Evolutionary conservation across 2,888 invertebrate genomes (phyloP), one percentile per base, ranked within the genome.

Genomic region (Cartodere bifasciata): DNA sequence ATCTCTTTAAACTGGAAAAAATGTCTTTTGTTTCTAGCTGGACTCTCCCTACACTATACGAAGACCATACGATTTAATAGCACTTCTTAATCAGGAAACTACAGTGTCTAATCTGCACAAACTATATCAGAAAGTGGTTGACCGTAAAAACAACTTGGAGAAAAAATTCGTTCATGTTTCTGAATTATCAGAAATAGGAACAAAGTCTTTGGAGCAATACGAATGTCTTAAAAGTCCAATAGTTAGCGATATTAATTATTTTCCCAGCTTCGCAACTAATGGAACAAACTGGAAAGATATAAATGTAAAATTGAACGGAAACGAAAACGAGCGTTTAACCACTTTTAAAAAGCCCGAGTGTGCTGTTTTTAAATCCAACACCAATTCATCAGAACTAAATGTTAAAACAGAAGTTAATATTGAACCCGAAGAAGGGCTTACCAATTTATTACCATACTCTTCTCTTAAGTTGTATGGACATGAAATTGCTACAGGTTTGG

Each of bases 41-140:
- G 75, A 80, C 48, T 78, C 82, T 3, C 72, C 78, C 3, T 83
- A 77, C 58, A 69, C 75, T 55, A 62, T 85, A 59, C 68, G 72
- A 20, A 65, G 72, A 15, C 78, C 84, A 0, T 73, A 77, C 49
- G 83, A 85, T 54, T 62, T 86, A 24, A 60, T 84, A 31, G 73
- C 77, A 3, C 71, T 85, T 46, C 57, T 85, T 47, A 77, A 79
- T 37, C 85, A 86, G 61, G 83, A 83, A 49, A 71, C 71, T 22
- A 62, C 80, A 13, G 70, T 70, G 52, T 64, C 68, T 28, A 67
- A 68, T 36, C 69, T 77, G 26, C 65, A 68, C 35, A 63, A 63
- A 24, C 53, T 80, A 23, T 73, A 77, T 49, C 62, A 73, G 44
- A 74, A 78, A 45, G 65, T 84, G 32, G 56, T 68, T 7, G 60